Conservation (phyloP, 2,113 vertebrate genomes). For the Halcyon malimbica region DNA sequence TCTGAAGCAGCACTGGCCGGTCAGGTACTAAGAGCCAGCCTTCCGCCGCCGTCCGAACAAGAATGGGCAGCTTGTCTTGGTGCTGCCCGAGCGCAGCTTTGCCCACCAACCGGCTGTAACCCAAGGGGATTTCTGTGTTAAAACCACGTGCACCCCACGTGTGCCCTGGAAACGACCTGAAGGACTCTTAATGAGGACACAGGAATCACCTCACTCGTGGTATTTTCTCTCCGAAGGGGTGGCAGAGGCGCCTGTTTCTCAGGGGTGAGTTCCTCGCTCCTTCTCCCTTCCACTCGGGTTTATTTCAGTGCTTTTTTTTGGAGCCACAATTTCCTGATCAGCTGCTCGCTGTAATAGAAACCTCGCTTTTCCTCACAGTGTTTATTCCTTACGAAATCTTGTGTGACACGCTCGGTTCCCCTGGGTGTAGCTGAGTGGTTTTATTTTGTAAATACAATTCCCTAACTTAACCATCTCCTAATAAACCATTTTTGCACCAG, state of each 20-base stretch:
- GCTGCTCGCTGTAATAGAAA: slow-evolving; percentile 49
- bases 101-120: fast-evolving
- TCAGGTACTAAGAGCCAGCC: neutral
- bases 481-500: slow-evolving; percentile 88
- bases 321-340: neutral
- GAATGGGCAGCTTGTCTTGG: neutral
- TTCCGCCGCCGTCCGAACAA: neutral
- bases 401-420: slow-evolving; percentile 72
- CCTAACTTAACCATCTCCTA: slow-evolving; percentile 78
- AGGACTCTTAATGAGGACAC: neutral
- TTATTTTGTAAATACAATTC: slow-evolving; percentile 81
- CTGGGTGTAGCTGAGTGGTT: slow-evolving; percentile 77
- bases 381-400: slow-evolving; percentile 70
- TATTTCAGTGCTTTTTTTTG: slow-evolving; percentile 34
- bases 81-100: neutral
- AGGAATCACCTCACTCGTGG: fast-evolving
- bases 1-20: neutral
- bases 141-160: fast-evolving
- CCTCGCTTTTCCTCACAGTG: slow-evolving; percentile 65
- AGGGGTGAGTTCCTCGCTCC: neutral
- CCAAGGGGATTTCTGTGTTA: neutral
- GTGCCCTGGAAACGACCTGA: neutral
- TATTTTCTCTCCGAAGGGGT: neutral
- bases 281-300: neutral
- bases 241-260: neutral